phyloP scores from a whole-genome alignment of 2,113 vertebrate species.

The Rhinopithecus roxellana region DNA sequence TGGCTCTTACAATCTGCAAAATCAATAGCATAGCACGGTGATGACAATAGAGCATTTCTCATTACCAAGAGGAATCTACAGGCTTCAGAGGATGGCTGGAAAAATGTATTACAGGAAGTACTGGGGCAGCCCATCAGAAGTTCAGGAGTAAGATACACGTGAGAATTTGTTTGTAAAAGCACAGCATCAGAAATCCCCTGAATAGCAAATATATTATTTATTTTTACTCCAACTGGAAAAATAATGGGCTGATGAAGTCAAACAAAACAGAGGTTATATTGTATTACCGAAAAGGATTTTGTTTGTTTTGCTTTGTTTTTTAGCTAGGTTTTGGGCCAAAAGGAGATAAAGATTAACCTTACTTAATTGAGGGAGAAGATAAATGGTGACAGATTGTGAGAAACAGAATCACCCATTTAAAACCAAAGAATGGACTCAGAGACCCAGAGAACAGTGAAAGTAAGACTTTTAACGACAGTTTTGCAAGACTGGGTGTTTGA shows the following conservation, averaged over 20 bases:
- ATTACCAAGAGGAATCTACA: background rate
- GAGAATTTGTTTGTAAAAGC: background rate
- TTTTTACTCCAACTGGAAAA: conserved; percentile 3
- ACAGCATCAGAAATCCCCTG: background rate
- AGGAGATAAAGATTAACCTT: background rate
- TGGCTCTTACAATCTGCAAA: background rate
- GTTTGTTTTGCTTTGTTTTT: background rate
- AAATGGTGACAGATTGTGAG: background rate
- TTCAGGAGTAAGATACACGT: background rate
- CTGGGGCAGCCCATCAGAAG: background rate
- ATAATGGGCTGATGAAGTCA: background rate
- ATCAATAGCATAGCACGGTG: background rate
- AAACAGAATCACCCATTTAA: too few relatives aligned
- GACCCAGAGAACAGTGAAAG: too few relatives aligned
- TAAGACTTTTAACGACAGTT: too few relatives aligned
- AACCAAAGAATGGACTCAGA: too few relatives aligned
- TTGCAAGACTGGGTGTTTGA: too few relatives aligned
- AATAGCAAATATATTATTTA: background rate
- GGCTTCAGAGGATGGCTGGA: background rate
- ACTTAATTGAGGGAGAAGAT: background rate
- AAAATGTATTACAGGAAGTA: background rate
- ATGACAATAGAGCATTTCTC: background rate
- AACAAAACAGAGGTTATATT: background rate
- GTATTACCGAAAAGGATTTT: background rate
- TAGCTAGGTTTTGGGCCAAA: background rate